phyloP scores from a whole-genome alignment of 2,113 vertebrate species.

The Piaya cayana region DNA sequence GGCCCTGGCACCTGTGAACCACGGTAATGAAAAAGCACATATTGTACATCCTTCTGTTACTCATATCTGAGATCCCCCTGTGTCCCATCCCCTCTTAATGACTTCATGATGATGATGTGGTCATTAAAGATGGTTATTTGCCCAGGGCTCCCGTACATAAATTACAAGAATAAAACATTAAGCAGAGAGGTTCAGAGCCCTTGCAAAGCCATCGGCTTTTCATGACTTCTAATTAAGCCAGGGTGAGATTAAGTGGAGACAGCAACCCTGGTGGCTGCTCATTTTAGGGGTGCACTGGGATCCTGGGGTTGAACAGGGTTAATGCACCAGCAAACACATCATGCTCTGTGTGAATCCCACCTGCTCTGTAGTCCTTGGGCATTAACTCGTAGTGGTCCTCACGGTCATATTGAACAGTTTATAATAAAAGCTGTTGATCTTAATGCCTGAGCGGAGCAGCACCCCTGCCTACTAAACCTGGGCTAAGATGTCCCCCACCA shows the following conservation, averaged over 20 bases:
- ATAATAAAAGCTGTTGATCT: background rate
- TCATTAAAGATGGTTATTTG: constrained; percentile 11
- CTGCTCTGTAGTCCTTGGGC: background rate
- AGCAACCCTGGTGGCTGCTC: background rate
- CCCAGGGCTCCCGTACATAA: background rate
- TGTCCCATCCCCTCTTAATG: background rate
- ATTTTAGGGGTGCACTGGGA: background rate
- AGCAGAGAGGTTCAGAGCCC: background rate
- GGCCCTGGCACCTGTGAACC: background rate
- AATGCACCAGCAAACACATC: background rate
- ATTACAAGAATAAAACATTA: background rate
- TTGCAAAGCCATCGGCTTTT: background rate
- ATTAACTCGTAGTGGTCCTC: accelerated
- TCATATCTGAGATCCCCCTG: background rate
- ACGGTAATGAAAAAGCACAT: background rate
- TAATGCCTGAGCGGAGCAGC: background rate
- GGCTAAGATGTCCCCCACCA: background rate
- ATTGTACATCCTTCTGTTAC: background rate
- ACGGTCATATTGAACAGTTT: accelerated
- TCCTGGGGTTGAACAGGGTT: background rate
- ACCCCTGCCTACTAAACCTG: background rate
- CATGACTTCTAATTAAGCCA: background rate
- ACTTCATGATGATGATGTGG: background rate
- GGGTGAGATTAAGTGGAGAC: background rate
- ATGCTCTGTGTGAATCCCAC: background rate